A percentile compares a stretch with the other conserved stretches of the same genome.
Evolutionary conservation across 1,140 invertebrate genomes (phyloP).

Genomic region (Chlorops oryzae): DNA sequence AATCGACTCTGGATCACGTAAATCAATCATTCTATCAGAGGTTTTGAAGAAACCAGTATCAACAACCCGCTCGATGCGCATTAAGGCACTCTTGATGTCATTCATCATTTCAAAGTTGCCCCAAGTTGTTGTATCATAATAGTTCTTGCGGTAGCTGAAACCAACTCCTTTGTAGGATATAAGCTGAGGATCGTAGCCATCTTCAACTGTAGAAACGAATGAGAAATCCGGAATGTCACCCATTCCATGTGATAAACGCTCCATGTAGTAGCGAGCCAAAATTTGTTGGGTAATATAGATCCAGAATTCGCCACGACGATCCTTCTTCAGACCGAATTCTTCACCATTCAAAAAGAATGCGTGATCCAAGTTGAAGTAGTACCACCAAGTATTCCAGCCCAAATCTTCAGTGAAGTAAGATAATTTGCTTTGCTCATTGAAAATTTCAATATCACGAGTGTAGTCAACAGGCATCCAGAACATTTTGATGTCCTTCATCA

Average conservation of each 20-base stretch:
- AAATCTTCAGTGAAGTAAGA: constrained; percentile 69
- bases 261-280: constrained; percentile 59
- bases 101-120: constrained; percentile 52
- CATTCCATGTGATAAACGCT: constrained; percentile 57
- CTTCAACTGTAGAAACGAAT: constrained; percentile 50
- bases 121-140: constrained; percentile 55
- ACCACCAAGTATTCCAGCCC: constrained; percentile 64
- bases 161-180: constrained; percentile 58
- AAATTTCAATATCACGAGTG: constrained; percentile 53
- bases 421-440: constrained; percentile 55
- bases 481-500: constrained; percentile 36
- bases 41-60: constrained; percentile 57
- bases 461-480: constrained; percentile 42
- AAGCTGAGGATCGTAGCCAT: constrained; percentile 58
- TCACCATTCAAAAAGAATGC: constrained; percentile 59
- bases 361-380: constrained; percentile 59
- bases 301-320: constrained; percentile 54
- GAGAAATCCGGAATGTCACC: constrained; percentile 57
- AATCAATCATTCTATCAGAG: constrained; percentile 44
- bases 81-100: constrained; percentile 54
- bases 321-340: constrained; percentile 49
- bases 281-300: constrained; percentile 54
- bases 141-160: constrained; percentile 56
- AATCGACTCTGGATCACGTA: constrained; percentile 51
- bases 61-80: constrained; percentile 57